Evolutionary conservation across 1,140 invertebrate species (phyloP).

Genomic region (Zaprionus taronus): DNA sequence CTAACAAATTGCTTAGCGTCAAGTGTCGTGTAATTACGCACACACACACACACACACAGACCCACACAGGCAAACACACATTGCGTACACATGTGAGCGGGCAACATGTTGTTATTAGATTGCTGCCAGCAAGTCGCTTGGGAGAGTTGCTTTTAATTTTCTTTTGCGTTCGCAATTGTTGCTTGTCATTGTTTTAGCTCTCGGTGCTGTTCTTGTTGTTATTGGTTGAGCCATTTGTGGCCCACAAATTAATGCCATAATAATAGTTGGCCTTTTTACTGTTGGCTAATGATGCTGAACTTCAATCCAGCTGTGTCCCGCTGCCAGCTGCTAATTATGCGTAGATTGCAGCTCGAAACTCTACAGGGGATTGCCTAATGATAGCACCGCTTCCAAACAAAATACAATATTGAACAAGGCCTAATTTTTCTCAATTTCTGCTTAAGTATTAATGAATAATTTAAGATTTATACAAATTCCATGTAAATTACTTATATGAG

Average conservation of each 20-base stretch:
- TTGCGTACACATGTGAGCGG: slow-evolving; percentile 27
- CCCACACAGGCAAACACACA: slow-evolving; percentile 32
- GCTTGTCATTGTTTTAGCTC: slow-evolving; percentile 42
- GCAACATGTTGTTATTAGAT: slow-evolving; percentile 82
- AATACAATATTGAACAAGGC: neutral
- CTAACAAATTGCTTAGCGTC: slow-evolving; percentile 84
- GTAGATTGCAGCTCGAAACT: slow-evolving; percentile 54
- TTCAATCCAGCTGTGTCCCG: slow-evolving; percentile 65
- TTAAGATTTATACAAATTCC: neutral
- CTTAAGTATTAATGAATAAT: neutral
- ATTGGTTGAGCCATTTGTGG: slow-evolving; percentile 28
- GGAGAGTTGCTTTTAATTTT: slow-evolving; percentile 79
- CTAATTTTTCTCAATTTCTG: neutral
- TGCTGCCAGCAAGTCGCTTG: slow-evolving; percentile 74
- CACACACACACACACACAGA: slow-evolving; percentile 38
- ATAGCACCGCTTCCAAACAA: neutral
- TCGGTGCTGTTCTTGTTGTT: slow-evolving; percentile 19
- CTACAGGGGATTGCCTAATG: slow-evolving; percentile 36
- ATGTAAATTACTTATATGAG: neutral
- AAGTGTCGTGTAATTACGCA: slow-evolving; percentile 84
- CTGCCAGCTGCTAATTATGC: slow-evolving; percentile 76
- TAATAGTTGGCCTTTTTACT: slow-evolving; percentile 68
- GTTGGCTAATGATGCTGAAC: slow-evolving; percentile 75
- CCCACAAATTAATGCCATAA: slow-evolving; percentile 78
- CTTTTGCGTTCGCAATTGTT: slow-evolving; percentile 55